A percentile compares a stretch with the other conserved stretches of the same genome.
phyloP scores from a whole-genome alignment of 2,113 vertebrate genomes.

The Microcebus jonahi region DNA sequence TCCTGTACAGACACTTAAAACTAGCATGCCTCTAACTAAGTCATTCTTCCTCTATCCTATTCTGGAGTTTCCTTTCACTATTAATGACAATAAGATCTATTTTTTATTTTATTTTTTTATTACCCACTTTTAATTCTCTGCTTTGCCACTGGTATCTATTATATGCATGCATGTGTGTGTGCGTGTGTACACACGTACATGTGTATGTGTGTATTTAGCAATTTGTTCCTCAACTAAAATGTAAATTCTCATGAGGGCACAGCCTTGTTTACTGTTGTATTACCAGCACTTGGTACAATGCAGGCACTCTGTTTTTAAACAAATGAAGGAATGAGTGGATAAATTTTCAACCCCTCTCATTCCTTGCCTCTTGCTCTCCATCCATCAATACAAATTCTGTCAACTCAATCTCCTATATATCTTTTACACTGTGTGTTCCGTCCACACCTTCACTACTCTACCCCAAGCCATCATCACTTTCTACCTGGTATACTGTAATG shows the following conservation, averaged over 20 bases:
- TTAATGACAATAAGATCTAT: not conserved
- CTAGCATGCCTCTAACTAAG: not conserved
- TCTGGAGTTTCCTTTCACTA: not conserved
- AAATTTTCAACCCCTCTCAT: not conserved
- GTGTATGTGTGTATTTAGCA: not conserved
- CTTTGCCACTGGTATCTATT: not conserved
- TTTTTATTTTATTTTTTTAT: not conserved
- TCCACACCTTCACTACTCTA: not conserved
- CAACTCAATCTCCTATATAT: not conserved
- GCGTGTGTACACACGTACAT: not conserved
- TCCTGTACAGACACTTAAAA: not conserved
- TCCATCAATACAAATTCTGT: not conserved
- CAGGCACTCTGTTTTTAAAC: not conserved
- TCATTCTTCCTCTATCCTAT: not conserved
- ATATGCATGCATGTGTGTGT: not conserved
- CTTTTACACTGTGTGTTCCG: not conserved
- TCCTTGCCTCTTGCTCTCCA: not conserved
- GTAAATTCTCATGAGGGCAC: not conserved
- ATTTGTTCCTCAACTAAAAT: not conserved
- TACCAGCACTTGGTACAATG: not conserved
- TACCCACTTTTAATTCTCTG: not conserved
- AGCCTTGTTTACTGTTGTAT: not conserved
- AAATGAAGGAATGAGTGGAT: not conserved
- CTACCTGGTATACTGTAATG: not conserved
- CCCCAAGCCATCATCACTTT: not conserved